Percentiles rank a stretch among this genome's conserved stretches.
These are phyloP conservation scores for Stegana nigrithorax DNA, from an alignment of 2,888 invertebrate genomes.

Conservation along the genomic window DNA sequence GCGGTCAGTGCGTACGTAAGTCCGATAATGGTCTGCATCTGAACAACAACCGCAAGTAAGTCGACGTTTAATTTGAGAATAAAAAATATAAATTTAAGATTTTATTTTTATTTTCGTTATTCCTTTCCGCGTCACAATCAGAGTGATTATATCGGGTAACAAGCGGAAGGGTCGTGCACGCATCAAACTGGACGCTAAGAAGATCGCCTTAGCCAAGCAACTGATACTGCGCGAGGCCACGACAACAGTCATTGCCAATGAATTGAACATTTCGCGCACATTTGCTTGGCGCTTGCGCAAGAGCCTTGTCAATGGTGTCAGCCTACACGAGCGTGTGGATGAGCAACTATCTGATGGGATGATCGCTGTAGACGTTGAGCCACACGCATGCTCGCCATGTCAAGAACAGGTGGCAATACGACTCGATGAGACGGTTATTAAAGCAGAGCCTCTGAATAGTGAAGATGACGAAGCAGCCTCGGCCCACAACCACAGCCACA, in stretches of 20 bases:
- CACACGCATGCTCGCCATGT: too few relatives aligned
- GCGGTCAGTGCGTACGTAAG: conserved; percentile 39
- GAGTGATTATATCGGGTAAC: conserved; percentile 42
- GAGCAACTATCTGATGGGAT: conserved; percentile 31
- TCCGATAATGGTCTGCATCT: conserved; percentile 60
- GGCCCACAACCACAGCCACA: too few relatives aligned
- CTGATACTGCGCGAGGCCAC: conserved; percentile 65
- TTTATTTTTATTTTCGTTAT: background rate
- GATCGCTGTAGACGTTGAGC: background rate
- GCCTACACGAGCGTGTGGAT: conserved; percentile 65
- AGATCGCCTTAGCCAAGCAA: conserved; percentile 66
- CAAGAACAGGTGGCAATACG: too few relatives aligned
- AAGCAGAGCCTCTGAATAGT: conserved; percentile 51
- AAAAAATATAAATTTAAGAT: background rate
- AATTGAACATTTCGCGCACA: conserved; percentile 65
- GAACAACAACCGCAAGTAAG: conserved; percentile 65
- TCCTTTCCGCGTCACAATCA: background rate
- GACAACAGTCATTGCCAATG: conserved; percentile 66
- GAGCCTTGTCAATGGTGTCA: conserved; percentile 66
- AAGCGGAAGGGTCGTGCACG: conserved; percentile 67
- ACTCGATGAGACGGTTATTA: conserved; percentile 32
- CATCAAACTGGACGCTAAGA: conserved; percentile 65
- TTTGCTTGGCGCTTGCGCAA: conserved; percentile 67
- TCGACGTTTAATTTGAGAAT: conserved; percentile 12
- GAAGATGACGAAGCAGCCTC: conserved; percentile 48